Base-by-base conservation (phyloP, 2,113 vertebrate species). In the Sterrhoptilus dennistouni region DNA sequence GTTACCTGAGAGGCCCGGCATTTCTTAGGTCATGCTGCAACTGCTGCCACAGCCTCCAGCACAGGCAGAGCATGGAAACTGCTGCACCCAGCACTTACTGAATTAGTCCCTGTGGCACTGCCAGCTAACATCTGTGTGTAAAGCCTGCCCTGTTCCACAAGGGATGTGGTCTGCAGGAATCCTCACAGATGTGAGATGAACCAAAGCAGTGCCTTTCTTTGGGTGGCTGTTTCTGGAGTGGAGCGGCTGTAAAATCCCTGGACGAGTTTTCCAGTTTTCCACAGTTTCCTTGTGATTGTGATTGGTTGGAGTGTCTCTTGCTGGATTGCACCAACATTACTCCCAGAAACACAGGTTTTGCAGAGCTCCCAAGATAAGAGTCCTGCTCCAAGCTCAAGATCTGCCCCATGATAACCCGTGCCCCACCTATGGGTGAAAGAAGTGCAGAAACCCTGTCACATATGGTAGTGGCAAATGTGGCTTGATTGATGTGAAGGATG, bases 1-100 rank as follows among this genome's bases (percentile, higher is more conserved):
- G 96, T 92, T 71, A 95, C 60, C 80, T 36, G 89, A 96, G 96
- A 95, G 86, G 60, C 35, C 35, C 33, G 72, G 60, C 24, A 5
- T 75, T 66, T 59, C 91, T 93, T 64, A 75, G 71, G 86, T 87
- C 80, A 27, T 4, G 1, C 70, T 8, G 5, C 57, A 72, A 2
- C 66, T 28, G 85, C 88, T 7, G 45, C 72, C 3, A 12, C 47
- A 36, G 36, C 70, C 60, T 76, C 52, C 74, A 47, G 57, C 36
- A 28, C 65, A 38, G 76, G 12, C 76, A 78, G 83, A n/a, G 33
- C 79, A 91, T 40, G 86, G 94, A 94, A 97, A 95, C 60, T 87
- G 77, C 94, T 89, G 94, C 77, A 84, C 77, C 60, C 72, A 31
- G 69, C 0, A 2, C 90, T 88, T 83, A 88, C 90, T 88, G 70